Evolutionary conservation across 2,113 vertebrate species (phyloP), one percentile per base, ranked within the genome.

Genomic region (Festucalex cinctus): DNA sequence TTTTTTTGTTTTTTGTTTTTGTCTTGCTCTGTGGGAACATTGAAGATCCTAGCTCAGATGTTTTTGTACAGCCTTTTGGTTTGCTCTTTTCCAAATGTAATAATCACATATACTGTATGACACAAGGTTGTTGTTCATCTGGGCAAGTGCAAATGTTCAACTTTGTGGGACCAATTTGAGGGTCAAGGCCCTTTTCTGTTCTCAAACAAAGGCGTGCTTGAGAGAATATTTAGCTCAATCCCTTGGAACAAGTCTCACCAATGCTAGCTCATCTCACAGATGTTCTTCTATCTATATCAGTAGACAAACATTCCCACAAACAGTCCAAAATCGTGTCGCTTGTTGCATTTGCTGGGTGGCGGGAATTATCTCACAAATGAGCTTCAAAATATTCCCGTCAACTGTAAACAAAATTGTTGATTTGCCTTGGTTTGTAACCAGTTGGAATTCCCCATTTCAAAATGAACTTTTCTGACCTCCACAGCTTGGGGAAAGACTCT

Each of bases 1-100:
- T 16, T 35, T 46, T 73, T 63, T 63, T 16, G 70, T 16, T 37
- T n/a, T 16, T 13, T 61, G n/a, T 39, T 53, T 73, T 66, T 61
- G n/a, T 70, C 20, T 41, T 37, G 19, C 20, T 37, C 24, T 54
- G 16, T 17, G 54, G 14, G 24, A 56, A 56, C 53, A 28, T 5
- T 56, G 13, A 28, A 12, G 26, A 32, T 57, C 26, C 26, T 14
- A 54, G 51, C 44, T 19, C 44, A 46, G 44, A 22, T 49, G 48
- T 49, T 49, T 20, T n/a, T 49, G 19, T 49, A 7, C 17, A 48
- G 19, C 12, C 14, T 28, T 56, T 56, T 56, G 24, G 53, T 16
- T 26, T 13, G 26, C 5, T 56, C 24, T 56, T 32, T 5, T 32
- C 53, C 14, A 56, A 28, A 53, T 53, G 3, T 12, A 44, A 20